These are phyloP conservation scores for Mus spicilegus DNA, from an alignment of 2,113 vertebrate species.

Conservation along the genomic window DNA sequence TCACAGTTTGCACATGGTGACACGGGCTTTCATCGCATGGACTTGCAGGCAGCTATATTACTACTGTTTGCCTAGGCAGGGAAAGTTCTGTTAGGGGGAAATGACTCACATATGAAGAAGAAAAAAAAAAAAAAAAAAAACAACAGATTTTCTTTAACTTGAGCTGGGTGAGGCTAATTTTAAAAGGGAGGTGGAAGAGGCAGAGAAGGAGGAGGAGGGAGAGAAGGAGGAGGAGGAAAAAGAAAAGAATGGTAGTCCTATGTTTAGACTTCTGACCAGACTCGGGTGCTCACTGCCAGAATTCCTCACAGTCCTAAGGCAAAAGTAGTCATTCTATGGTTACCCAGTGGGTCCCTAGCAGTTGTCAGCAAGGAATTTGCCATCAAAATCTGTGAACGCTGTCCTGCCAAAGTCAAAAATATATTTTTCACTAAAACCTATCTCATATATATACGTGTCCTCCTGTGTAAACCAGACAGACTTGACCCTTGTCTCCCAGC, in stretches of 20 bases:
- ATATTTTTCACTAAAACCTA: neutral
- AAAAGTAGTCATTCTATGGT: neutral
- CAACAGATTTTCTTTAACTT: neutral
- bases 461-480: neutral
- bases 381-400: neutral
- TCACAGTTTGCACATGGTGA: constrained; percentile 79
- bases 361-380: neutral
- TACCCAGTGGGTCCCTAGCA: rapidly evolving
- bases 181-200: neutral
- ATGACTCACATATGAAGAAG: neutral
- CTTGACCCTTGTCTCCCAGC: neutral
- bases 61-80: neutral
- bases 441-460: neutral
- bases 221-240: neutral
- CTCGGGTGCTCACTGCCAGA: neutral
- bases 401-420: neutral
- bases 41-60: neutral
- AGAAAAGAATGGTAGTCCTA: neutral
- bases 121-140: neutral
- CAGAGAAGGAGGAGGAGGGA: neutral
- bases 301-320: neutral
- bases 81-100: neutral
- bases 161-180: neutral
- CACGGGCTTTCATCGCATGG: constrained; percentile 25
- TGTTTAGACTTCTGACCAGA: neutral